A percentile compares a stretch with the other conserved stretches of the same genome.
Conservation (phyloP, 64 coral and sea anemone species). For the Orbicella faveolata region DNA sequence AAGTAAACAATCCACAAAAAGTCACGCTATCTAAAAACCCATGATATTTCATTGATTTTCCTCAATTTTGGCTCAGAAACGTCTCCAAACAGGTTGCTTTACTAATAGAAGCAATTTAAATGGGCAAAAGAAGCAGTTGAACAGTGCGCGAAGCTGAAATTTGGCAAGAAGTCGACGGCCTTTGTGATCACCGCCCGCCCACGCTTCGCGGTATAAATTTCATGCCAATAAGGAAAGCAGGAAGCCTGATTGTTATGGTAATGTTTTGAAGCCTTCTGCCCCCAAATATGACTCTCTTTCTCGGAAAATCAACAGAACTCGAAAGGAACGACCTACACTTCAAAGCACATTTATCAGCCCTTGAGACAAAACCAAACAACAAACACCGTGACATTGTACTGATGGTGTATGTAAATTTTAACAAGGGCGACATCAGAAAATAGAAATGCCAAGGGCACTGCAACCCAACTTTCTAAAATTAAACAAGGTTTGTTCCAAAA, state of each 20-base stretch:
- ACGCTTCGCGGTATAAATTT: background rate
- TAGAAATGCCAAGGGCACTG: background rate
- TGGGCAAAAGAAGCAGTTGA: background rate
- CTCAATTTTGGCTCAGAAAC: background rate
- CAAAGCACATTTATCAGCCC: too few species aligned
- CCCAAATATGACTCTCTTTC: background rate
- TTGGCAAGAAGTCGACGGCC: background rate
- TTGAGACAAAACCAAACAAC: too few species aligned
- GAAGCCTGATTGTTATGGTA: background rate
- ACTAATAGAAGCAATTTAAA: background rate
- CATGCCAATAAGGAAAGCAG: background rate
- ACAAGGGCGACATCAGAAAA: background rate
- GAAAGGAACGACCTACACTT: too few species aligned
- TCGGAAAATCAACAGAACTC: too few species aligned
- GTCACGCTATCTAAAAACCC: conserved; percentile 13
- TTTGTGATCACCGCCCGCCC: background rate
- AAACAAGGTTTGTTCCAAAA: background rate
- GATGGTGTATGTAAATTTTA: too few species aligned
- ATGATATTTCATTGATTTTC: background rate
- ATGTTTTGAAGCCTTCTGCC: background rate
- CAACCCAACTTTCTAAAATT: background rate
- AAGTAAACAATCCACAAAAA: background rate
- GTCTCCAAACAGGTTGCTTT: too few species aligned
- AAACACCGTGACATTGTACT: too few species aligned
- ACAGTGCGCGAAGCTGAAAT: background rate